These are phyloP conservation scores for Aporophyla lueneburgensis DNA, from an alignment of 2,888 invertebrate genomes.

Conservation along the genomic window DNA sequence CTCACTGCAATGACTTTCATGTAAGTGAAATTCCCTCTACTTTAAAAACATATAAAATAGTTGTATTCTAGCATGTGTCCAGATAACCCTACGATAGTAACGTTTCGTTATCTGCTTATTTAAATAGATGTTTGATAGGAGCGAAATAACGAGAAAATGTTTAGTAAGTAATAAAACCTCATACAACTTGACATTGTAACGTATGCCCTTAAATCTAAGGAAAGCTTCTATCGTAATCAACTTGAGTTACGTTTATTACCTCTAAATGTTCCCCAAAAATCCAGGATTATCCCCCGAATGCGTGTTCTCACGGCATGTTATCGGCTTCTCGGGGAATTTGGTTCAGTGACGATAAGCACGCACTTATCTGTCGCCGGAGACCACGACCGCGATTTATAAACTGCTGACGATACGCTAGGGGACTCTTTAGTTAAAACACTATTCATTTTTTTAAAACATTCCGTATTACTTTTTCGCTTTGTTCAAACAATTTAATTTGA, in stretches of 20 bases:
- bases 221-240: slow-evolving; percentile 74
- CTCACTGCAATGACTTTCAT: slow-evolving; percentile 52
- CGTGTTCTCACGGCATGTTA: slow-evolving; percentile 84
- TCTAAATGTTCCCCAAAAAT: slow-evolving; percentile 72
- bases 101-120: slow-evolving; percentile 39
- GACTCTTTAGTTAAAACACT: slow-evolving; percentile 50
- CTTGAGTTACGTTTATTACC: slow-evolving; percentile 74
- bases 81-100: slow-evolving; percentile 29
- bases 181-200: slow-evolving; percentile 64
- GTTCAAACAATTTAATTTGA: slow-evolving; percentile 57
- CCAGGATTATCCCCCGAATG: slow-evolving; percentile 76
- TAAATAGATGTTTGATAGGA: slow-evolving; percentile 41
- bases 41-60: slow-evolving; percentile 37
- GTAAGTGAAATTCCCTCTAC: slow-evolving; percentile 36
- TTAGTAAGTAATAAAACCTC: slow-evolving; percentile 61
- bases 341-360: slow-evolving; percentile 82
- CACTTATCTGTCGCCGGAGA: slow-evolving; percentile 81
- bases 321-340: slow-evolving; percentile 80
- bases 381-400: slow-evolving; percentile 75
- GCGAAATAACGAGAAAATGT: slow-evolving; percentile 48
- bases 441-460: slow-evolving; percentile 52
- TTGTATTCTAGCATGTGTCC: slow-evolving; percentile 12
- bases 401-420: slow-evolving; percentile 65
- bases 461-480: slow-evolving; percentile 47
- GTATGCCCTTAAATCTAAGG: slow-evolving; percentile 55